These are phyloP conservation scores for Zosterops pallidus DNA, from an alignment of 2,113 vertebrate genomes.

Conservation along the genomic window DNA sequence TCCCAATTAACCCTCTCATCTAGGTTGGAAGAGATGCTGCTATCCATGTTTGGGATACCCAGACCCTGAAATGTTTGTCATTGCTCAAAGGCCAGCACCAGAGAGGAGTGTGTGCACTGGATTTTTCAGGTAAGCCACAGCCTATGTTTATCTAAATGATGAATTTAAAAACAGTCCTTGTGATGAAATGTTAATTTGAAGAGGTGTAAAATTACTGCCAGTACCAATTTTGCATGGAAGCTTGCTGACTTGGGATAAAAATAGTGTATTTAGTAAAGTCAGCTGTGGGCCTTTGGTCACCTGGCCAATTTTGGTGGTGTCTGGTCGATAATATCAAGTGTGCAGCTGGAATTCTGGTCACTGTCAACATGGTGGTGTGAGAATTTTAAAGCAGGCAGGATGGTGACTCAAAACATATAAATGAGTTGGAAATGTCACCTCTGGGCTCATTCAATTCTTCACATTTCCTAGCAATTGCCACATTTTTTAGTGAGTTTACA, in stretches of 20 bases:
- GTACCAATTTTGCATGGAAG: neutral
- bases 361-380: neutral
- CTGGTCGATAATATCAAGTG: neutral
- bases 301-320: accelerated
- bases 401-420: neutral
- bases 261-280: neutral
- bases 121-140: slow-evolving; percentile 87
- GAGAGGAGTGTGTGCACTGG: slow-evolving; percentile 92
- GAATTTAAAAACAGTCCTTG: neutral
- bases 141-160: neutral
- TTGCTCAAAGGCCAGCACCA: slow-evolving; percentile 91
- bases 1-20: slow-evolving; percentile 1
- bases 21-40: slow-evolving; percentile 95
- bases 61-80: slow-evolving; percentile 92
- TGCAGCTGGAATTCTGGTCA: neutral
- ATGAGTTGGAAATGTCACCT: neutral
- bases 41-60: slow-evolving; percentile 93
- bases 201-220: neutral
- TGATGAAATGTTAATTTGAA: neutral
- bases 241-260: neutral
- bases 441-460: neutral
- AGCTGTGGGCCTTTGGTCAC: neutral
- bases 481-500: neutral
- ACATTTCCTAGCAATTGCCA: neutral
- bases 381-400: neutral